These are phyloP conservation scores for Pangasius mekongensis DNA, from an alignment of 2,797 vertebrate species.

Conservation along the genomic window DNA sequence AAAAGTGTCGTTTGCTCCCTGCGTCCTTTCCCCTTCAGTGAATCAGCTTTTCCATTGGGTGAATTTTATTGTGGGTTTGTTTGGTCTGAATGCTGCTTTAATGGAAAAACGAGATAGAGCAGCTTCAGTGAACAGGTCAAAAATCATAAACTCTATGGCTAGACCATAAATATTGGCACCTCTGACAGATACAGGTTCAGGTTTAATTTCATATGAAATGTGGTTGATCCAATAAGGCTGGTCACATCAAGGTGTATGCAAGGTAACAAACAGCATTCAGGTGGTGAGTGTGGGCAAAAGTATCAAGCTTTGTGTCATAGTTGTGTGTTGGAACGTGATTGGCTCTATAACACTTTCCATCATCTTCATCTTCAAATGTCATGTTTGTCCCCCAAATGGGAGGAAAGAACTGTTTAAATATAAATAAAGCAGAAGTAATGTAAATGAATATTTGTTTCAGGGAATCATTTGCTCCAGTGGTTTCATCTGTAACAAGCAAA, in stretches of 20 bases:
- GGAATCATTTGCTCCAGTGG: background rate
- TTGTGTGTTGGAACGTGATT: background rate
- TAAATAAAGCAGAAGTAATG: background rate
- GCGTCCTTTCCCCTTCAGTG: background rate
- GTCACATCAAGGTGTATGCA: background rate
- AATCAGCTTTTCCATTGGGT: background rate
- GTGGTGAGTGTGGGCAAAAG: background rate
- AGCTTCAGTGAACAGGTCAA: background rate
- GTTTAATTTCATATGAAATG: background rate
- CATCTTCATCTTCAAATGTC: background rate
- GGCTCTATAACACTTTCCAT: background rate
- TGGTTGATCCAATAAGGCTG: background rate
- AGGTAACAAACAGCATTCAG: background rate
- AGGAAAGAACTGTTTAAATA: background rate
- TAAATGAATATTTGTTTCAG: slow-evolving; percentile 10
- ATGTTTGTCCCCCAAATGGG: background rate
- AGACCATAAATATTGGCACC: background rate
- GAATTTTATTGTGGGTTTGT: background rate
- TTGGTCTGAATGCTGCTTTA: background rate
- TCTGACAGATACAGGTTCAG: background rate
- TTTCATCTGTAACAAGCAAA: slow-evolving; percentile 20
- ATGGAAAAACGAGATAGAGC: background rate
- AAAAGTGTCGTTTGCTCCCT: background rate
- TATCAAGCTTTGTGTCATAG: background rate
- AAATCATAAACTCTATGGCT: background rate